Conservation (phyloP, 2,113 vertebrate species). For the Oreotragus oreotragus region DNA sequence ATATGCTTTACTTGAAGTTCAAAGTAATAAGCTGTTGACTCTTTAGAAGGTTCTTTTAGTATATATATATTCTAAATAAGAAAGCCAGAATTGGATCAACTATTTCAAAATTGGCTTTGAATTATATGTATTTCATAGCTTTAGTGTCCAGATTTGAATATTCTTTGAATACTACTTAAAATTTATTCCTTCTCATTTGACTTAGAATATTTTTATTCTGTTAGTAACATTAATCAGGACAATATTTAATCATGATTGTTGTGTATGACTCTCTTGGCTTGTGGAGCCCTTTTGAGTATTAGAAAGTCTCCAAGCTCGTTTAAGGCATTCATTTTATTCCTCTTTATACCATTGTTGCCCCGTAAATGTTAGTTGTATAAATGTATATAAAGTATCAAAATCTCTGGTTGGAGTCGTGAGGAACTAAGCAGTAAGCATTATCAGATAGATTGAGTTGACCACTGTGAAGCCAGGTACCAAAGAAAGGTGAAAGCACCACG, state of each 20-base stretch:
- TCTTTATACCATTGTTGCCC: not conserved
- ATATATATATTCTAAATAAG: not conserved
- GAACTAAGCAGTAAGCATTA: not conserved
- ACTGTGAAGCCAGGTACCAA: not conserved
- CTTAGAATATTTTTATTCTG: not conserved
- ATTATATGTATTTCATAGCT: not conserved
- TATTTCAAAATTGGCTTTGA: slow-evolving; percentile 36
- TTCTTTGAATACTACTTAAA: not conserved
- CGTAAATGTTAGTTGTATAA: not conserved
- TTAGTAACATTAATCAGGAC: not conserved
- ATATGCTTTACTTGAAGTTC: not conserved
- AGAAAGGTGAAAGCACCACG: not conserved
- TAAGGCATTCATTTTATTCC: not conserved
- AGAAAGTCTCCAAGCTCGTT: not conserved
- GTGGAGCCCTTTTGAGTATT: not conserved
- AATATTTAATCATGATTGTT: not conserved
- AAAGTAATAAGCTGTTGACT: slow-evolving; percentile 3
- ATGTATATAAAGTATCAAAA: not conserved
- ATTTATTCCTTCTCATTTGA: not conserved
- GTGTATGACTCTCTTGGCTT: not conserved
- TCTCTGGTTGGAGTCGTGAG: not conserved
- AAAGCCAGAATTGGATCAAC: not conserved
- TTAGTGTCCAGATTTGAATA: not conserved
- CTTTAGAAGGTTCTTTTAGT: not conserved
- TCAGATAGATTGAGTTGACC: not conserved